phyloP scores from a whole-genome alignment of 2,797 vertebrate genomes.

The Pygocentrus nattereri region DNA sequence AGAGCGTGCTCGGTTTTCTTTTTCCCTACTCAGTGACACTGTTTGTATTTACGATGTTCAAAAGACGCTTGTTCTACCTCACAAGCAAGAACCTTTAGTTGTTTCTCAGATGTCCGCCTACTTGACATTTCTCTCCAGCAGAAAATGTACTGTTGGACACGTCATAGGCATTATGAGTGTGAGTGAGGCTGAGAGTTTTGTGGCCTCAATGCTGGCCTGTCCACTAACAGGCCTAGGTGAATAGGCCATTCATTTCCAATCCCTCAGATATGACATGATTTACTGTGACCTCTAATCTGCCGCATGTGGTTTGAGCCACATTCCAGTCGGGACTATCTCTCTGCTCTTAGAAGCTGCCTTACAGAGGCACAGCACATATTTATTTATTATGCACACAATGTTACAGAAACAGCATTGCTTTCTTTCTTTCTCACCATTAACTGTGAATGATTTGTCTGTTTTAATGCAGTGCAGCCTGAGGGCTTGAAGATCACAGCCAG shows the following conservation, averaged over 20 bases:
- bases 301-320: slow-evolving; percentile 13
- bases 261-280: slow-evolving; percentile 27
- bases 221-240: not conserved
- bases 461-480: too few species aligned
- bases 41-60: not conserved
- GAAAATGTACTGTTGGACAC: not conserved
- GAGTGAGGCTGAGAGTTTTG: not conserved
- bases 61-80: not conserved
- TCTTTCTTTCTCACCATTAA: too few species aligned
- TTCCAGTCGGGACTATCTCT: slow-evolving; percentile 19
- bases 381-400: too few species aligned
- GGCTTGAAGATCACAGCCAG: too few species aligned
- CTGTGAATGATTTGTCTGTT: too few species aligned
- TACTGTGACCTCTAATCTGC: slow-evolving; percentile 28
- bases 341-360: not conserved
- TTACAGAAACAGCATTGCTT: too few species aligned
- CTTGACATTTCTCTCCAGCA: not conserved
- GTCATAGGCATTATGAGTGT: not conserved
- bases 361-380: too few species aligned
- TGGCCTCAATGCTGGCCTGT: not conserved
- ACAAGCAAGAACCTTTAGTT: not conserved
- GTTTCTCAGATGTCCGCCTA: not conserved
- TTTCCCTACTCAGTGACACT: slow-evolving; percentile 19
- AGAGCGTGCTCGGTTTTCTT: too few species aligned
- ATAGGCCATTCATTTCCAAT: slow-evolving; percentile 9